phyloP scores from a whole-genome alignment of 2,797 vertebrate species.

The Gymnothorax reevesii region DNA sequence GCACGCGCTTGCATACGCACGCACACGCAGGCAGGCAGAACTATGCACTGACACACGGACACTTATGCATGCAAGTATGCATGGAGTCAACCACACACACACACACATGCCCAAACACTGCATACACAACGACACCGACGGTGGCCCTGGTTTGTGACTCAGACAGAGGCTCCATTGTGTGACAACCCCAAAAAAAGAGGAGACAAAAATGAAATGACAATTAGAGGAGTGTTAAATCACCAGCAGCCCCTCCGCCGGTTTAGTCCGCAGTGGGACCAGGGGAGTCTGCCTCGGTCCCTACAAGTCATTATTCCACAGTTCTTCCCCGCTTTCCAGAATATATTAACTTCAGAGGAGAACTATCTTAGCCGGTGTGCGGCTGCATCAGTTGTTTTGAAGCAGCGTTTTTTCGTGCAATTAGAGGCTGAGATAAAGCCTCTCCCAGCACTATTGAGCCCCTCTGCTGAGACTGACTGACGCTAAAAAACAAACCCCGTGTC shows the following conservation, averaged over 20 bases:
- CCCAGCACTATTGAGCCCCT: slow-evolving; percentile 56
- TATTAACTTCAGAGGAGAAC: slow-evolving; percentile 66
- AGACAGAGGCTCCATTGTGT: slow-evolving; percentile 12
- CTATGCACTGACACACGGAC: slow-evolving; percentile 36
- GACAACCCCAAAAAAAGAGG: slow-evolving; percentile 34
- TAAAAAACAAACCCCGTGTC: slow-evolving; percentile 59
- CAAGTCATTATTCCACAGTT: slow-evolving; percentile 63
- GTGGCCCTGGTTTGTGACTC: slow-evolving; percentile 61
- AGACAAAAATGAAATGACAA: slow-evolving; percentile 58
- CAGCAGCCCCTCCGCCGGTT: slow-evolving; percentile 51
- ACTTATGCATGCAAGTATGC: slow-evolving; percentile 32
- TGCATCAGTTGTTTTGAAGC: slow-evolving; percentile 62
- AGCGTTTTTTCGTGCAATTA: slow-evolving; percentile 70
- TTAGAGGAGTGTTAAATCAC: slow-evolving; percentile 65
- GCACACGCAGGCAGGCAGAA: slow-evolving; percentile 20
- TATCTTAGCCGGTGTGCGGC: slow-evolving; percentile 67
- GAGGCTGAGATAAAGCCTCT: slow-evolving; percentile 72
- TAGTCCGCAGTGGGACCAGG: slow-evolving; percentile 60
- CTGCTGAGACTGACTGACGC: slow-evolving; percentile 44
- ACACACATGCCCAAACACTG: slow-evolving; percentile 39
- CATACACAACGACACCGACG: slow-evolving; percentile 35
- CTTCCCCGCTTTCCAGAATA: slow-evolving; percentile 64
- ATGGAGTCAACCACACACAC: slow-evolving; percentile 39
- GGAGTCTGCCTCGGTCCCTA: slow-evolving; percentile 52
- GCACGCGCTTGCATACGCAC: neutral